Conservation (phyloP, 2,888 invertebrate species). For the Callyntrura guangdongensis region DNA sequence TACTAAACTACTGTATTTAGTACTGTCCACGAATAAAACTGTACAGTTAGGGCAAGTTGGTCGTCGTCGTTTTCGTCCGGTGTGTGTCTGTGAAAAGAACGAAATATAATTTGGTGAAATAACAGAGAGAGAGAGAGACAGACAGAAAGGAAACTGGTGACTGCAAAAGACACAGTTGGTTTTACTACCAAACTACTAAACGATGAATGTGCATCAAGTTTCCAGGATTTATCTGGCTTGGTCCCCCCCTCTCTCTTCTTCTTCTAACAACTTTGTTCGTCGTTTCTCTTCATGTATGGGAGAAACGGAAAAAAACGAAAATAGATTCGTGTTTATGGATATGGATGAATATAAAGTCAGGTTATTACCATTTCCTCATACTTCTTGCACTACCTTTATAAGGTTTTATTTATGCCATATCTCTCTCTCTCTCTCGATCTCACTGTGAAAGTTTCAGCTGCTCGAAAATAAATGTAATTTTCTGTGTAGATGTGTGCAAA, state of each 20-base stretch:
- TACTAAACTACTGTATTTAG: slow-evolving; percentile 46
- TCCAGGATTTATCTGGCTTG: slow-evolving; percentile 43
- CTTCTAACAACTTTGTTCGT: neutral
- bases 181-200: slow-evolving; percentile 47
- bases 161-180: slow-evolving; percentile 45
- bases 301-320: slow-evolving; percentile 14
- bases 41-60: neutral
- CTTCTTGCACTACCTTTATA: slow-evolving; percentile 16
- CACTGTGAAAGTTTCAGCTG: neutral
- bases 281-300: slow-evolving; percentile 27
- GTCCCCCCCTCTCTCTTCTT: neutral
- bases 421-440: neutral
- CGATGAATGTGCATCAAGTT: slow-evolving; percentile 66
- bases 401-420: neutral
- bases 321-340: slow-evolving; percentile 68
- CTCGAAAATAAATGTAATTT: slow-evolving; percentile 39
- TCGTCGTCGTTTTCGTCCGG: neutral
- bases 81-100: neutral
- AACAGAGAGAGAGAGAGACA: slow-evolving; percentile 36
- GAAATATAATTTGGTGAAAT: neutral
- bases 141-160: neutral
- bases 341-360: slow-evolving; percentile 61
- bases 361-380: slow-evolving; percentile 44
- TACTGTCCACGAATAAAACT: slow-evolving; percentile 38
- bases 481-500: neutral